Base-by-base conservation (phyloP, 2,888 invertebrate genomes). In the Epirrhoe alternata region DNA sequence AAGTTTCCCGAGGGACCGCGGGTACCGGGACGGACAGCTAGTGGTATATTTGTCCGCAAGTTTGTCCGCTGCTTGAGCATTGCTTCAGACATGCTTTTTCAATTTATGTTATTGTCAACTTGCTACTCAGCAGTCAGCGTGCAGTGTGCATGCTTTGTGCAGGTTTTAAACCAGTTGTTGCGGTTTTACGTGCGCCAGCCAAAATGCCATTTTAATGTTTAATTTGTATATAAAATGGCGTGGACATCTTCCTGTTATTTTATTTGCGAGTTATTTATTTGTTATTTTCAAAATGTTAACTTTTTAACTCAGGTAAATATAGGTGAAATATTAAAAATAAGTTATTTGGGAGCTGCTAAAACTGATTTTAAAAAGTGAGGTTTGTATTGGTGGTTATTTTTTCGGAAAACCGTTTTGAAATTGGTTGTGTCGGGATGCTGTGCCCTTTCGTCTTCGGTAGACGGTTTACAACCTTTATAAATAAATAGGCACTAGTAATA, bases 131-230 rank as follows among this genome's bases (percentile, higher is more conserved):
- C 24, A 55, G 30, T 55, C 55, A 47, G 16, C 24, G 50, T 24
- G 38, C 58, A 51, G 14, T 7, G 38, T 38, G 50, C 58, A 51
- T 35, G 51, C 7, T 59, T 59, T 24, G 38, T 51, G 12, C 38
- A 52, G 53, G 47, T 35, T 61, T 49, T 35, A 10, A 35, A 54
- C 63, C 59, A 60, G 35, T 56, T 17, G 56, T 56, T 53, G 53
- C 52, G 60, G 63, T 64, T 67, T 57, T 17, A 49, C 49, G 54
- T 61, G 61, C 14, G 54, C 53, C 5, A 16, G 54, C 45, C 24
- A 35, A 47, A 54, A 61, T 42, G 47, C 12, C 38, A 59, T 38
- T 59, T 59, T 53, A 53, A 60, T 33, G 53, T 53, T 31, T 51
- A 45, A 53, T 49, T 55, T 61, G 54, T 24, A 49, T 38, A 35